Conservation (phyloP, 2,888 invertebrate genomes). For the Chironomus riparius region DNA sequence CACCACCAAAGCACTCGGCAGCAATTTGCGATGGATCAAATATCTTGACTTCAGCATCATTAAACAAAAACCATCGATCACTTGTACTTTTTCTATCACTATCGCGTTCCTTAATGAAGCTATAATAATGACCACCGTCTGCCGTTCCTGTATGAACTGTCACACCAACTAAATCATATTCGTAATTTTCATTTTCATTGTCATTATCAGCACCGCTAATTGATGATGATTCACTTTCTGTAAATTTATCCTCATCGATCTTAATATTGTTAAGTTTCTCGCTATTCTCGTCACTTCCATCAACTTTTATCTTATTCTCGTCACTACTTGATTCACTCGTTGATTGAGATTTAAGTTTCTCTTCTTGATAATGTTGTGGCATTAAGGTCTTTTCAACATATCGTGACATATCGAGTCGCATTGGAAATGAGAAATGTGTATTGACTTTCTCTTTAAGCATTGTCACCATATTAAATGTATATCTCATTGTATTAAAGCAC, state of each 20-base stretch:
- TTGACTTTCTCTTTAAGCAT: constrained; percentile 97
- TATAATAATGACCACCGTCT: constrained; percentile 94
- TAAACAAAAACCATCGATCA: constrained; percentile 89
- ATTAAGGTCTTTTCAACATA: constrained; percentile 90
- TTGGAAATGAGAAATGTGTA: constrained; percentile 92
- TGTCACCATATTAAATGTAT: constrained; percentile 94
- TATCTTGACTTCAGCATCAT: constrained; percentile 88
- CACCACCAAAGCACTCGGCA: constrained; percentile 93
- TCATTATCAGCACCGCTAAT: constrained; percentile 30
- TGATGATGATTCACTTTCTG: constrained; percentile 30
- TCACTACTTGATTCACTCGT: constrained; percentile 40
- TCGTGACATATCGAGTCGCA: constrained; percentile 86
- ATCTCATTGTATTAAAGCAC: constrained; percentile 95
- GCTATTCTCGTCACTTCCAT: no score
- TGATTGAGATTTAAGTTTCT: constrained; percentile 48
- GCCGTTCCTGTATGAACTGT: constrained; percentile 98
- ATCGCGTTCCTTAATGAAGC: constrained; percentile 83
- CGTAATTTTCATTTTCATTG: constrained; percentile 62
- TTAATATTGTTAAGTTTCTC: constrained; percentile 32
- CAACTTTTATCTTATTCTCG: constrained; percentile 34
- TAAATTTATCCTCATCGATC: background rate
- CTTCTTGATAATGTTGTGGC: constrained; percentile 78
- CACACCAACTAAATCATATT: constrained; percentile 84
- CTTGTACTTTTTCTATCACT: constrained; percentile 50
- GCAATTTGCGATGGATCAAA: constrained; percentile 93